These are phyloP conservation scores for Hypomecis atomaria DNA, from an alignment of 2,888 invertebrate genomes.

Conservation along the genomic window DNA sequence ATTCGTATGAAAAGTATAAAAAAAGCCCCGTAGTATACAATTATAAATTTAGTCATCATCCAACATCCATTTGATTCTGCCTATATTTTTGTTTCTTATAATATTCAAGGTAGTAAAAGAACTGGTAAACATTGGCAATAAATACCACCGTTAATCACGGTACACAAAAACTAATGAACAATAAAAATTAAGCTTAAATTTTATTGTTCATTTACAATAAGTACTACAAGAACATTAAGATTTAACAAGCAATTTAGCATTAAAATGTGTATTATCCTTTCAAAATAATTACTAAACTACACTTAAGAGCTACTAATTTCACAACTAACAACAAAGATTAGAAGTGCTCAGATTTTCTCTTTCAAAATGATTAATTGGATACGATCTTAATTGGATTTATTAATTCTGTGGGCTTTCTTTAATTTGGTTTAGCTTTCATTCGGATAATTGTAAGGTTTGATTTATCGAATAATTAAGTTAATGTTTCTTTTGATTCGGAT, in stretches of 20 bases:
- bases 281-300: slow-evolving; percentile 18
- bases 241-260: not conserved
- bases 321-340: slow-evolving; percentile 29
- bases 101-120: no score
- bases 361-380: slow-evolving; percentile 31
- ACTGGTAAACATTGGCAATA: no score
- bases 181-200: no score
- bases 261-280: not conserved
- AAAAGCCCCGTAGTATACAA: no score
- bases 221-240: no score
- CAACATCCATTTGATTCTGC: no score
- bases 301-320: slow-evolving; percentile 13
- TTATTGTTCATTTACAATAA: no score
- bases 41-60: no score
- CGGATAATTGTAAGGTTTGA: slow-evolving; percentile 15
- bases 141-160: no score
- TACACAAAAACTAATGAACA: no score
- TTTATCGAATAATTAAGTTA: slow-evolving; percentile 13
- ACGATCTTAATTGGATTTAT: slow-evolving; percentile 33
- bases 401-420: slow-evolving; percentile 26
- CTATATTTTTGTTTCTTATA: no score
- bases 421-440: slow-evolving; percentile 11
- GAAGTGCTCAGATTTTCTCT: slow-evolving; percentile 22
- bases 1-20: no score
- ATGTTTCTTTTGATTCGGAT: slow-evolving; percentile 5